Percentiles rank a stretch among this genome's conserved stretches.
These are phyloP conservation scores for Apodemia mormo DNA, from an alignment of 2,888 invertebrate species.

Conservation along the genomic window DNA sequence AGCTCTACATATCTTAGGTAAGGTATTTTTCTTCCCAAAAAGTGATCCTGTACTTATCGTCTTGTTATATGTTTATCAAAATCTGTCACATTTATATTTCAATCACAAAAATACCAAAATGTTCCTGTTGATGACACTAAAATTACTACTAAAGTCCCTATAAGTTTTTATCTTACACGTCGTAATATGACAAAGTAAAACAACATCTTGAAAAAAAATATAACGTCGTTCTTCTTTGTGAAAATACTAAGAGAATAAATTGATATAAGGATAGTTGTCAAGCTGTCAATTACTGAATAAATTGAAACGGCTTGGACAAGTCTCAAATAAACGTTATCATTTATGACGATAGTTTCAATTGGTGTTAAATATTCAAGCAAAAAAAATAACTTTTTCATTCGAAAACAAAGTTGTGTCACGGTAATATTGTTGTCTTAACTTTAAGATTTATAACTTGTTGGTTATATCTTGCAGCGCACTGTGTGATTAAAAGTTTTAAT, in stretches of 20 bases:
- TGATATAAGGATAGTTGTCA: not conserved
- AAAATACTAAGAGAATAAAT: not conserved
- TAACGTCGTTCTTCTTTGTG: not conserved
- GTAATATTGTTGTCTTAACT: not conserved
- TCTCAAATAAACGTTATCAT: conserved; percentile 4
- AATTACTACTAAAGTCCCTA: not conserved
- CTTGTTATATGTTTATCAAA: too few relatives aligned
- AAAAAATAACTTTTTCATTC: not conserved
- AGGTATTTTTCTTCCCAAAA: too few relatives aligned
- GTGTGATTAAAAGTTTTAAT: too few relatives aligned
- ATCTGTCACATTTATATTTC: too few relatives aligned
- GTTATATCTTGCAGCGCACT: too few relatives aligned
- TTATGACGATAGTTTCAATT: not conserved
- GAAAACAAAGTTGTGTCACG: not conserved
- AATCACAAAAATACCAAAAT: too few relatives aligned
- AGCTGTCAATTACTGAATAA: conserved; percentile 12
- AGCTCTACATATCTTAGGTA: too few relatives aligned
- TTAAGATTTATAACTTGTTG: too few relatives aligned
- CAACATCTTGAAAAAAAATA: not conserved
- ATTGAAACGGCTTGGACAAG: not conserved
- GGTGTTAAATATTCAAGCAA: conserved; percentile 11
- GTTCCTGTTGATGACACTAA: too few relatives aligned
- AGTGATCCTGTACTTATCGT: too few relatives aligned
- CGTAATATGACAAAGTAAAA: not conserved
- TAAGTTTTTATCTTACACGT: not conserved